Evolutionary conservation across 2,888 invertebrate species (phyloP), one percentile per base, ranked within the genome.

Genomic region (Deilephila elpenor): DNA sequence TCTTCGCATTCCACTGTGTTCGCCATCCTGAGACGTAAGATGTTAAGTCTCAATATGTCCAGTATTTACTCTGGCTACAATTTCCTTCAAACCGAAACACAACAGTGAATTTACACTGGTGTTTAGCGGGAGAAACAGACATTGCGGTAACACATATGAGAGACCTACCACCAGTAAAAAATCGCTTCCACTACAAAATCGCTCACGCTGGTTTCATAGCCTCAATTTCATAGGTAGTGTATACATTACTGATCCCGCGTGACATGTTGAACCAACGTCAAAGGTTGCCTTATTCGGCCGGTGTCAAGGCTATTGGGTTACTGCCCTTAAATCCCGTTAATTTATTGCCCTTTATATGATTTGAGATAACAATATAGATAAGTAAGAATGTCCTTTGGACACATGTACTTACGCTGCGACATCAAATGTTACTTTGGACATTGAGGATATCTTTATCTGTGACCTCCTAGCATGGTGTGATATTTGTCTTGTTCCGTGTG

Each of bases 221-320:
- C 82, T 34, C 37, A 67, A 70, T 75, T 83, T 86, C 81, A 84
- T 84, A 79, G 82, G 74, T 77, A 78, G 75, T 78, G 78, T 80
- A 83, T 81, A 81, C 80, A 78, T 78, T 75, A 80, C 71, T 59
- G 59, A 80, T 71, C 83, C 86, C 85, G 82, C 84, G 84, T 82
- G 80, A 79, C 80, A 78, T 74, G 79, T 81, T 78, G 78, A 77
- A 75, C 78, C 78, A 76, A 80, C 83, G 80, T 80, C 78, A 78
- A 79, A 78, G 76, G 78, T 78, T 74, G 72, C 25, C 51, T 25
- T 34, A 70, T 56, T 74, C 67, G 74, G 67, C 70, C 76, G 67
- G 74, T 79, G 83, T 82, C 89, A 89, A 89, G 88, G 87, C 81
- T 86, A 83, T 82, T 78, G 73, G 82, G 84, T 86, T 83, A 84